phyloP scores from a whole-genome alignment of 2,797 vertebrate genomes.

The Poliocrania exsul region DNA sequence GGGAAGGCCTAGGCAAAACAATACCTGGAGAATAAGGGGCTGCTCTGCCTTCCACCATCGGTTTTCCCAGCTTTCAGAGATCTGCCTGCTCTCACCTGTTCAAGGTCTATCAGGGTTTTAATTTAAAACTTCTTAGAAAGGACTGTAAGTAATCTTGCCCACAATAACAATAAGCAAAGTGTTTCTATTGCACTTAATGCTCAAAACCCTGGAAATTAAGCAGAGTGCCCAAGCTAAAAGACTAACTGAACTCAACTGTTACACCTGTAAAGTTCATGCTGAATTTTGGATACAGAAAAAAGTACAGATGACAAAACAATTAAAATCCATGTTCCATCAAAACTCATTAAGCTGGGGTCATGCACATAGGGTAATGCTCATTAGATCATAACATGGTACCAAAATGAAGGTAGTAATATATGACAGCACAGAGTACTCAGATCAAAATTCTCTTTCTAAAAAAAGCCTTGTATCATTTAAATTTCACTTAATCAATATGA shows the following conservation, averaged over 20 bases:
- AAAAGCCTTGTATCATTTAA: conserved; percentile 65
- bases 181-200: neutral
- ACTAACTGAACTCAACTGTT: neutral
- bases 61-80: neutral
- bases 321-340: neutral
- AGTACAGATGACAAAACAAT: neutral
- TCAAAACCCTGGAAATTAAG: neutral
- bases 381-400: neutral
- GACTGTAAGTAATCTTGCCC: neutral
- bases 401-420: neutral
- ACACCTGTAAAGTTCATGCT: neutral
- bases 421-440: conserved; percentile 22
- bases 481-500: conserved; percentile 70
- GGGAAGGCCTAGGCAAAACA: neutral
- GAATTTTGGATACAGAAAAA: neutral
- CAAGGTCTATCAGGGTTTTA: neutral
- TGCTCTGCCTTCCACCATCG: neutral
- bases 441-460: conserved; percentile 57
- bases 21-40: neutral
- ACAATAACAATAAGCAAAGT: neutral
- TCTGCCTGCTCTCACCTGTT: neutral
- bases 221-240: neutral
- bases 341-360: neutral
- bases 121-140: neutral
- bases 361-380: neutral